Conservation (phyloP, 2,888 invertebrate genomes). For the Tetragonula carbonaria region DNA sequence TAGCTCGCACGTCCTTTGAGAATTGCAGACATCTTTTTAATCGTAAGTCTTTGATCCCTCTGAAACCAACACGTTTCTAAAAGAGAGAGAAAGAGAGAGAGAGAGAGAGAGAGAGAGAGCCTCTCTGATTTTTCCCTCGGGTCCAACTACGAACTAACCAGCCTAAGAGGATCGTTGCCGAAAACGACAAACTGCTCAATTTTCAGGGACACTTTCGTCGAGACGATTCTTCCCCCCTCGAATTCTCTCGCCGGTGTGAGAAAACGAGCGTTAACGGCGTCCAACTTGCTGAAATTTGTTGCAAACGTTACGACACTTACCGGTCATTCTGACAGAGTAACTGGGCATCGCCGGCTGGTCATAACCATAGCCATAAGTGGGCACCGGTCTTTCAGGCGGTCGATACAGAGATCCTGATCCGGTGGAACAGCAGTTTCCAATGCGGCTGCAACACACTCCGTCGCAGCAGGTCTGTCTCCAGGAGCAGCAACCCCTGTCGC, state of each 20-base stretch:
- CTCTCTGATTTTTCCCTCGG: not conserved
- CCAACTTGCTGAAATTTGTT: constrained; percentile 10
- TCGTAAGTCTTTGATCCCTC: not conserved
- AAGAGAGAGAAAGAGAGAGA: not conserved
- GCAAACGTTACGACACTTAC: constrained; percentile 26
- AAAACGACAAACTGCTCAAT: constrained; percentile 4
- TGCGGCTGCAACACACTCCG: constrained; percentile 64
- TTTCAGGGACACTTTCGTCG: not conserved
- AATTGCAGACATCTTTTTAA: not conserved
- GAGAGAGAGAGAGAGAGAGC: not conserved
- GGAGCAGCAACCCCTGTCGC: constrained; percentile 44
- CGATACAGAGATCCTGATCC: not conserved
- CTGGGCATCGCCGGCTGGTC: not conserved
- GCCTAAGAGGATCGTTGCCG: not conserved
- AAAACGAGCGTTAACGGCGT: not conserved
- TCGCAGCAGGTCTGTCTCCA: constrained; percentile 66
- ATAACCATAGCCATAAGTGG: constrained; percentile 15
- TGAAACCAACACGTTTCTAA: not conserved
- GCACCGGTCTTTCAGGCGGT: not conserved
- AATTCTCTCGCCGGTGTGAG: not conserved
- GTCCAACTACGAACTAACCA: not conserved
- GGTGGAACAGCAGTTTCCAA: constrained; percentile 32
- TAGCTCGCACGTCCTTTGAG: not conserved
- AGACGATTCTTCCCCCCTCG: not conserved
- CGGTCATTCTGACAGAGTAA: not conserved